Conservation (phyloP, 1,140 invertebrate species). For the Globodera rostochiensis region DNA sequence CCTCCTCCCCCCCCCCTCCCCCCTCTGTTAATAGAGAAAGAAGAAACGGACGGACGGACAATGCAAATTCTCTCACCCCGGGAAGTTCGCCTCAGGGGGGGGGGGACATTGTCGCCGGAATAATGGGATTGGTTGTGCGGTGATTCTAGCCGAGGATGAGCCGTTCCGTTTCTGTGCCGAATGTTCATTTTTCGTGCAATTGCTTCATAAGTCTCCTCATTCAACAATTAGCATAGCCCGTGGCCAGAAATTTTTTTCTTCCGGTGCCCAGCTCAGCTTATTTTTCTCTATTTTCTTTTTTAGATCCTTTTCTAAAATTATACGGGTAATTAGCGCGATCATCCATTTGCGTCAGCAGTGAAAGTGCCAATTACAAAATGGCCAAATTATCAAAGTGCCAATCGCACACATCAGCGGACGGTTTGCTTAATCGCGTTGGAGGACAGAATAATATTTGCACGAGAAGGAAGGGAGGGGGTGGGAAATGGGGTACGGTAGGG, state of each 20-base stretch:
- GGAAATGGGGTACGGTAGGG: not conserved
- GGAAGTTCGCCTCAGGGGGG: conserved; percentile 4
- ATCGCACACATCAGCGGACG: not conserved
- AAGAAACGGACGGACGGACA: not conserved
- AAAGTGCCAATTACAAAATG: conserved; percentile 16
- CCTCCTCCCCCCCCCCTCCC: not conserved
- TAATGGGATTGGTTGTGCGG: not conserved
- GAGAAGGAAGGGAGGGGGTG: not conserved
- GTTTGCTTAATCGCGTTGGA: not conserved
- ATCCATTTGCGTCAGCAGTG: not conserved
- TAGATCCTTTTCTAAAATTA: not conserved
- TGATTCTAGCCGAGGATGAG: not conserved
- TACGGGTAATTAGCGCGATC: not conserved
- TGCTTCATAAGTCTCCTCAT: not conserved
- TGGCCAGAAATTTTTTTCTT: no score
- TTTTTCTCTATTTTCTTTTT: not conserved
- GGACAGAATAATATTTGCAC: conserved; percentile 7
- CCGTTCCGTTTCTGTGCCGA: not conserved
- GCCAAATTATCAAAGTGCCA: not conserved
- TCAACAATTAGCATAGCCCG: no score
- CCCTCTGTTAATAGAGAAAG: not conserved
- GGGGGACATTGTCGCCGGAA: not conserved
- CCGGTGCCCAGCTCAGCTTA: not conserved
- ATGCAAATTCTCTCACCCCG: conserved; percentile 1
- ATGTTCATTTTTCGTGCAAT: not conserved